These are phyloP conservation scores for Agrotis exclamationis DNA, from an alignment of 2,888 invertebrate species.

Conservation along the genomic window DNA sequence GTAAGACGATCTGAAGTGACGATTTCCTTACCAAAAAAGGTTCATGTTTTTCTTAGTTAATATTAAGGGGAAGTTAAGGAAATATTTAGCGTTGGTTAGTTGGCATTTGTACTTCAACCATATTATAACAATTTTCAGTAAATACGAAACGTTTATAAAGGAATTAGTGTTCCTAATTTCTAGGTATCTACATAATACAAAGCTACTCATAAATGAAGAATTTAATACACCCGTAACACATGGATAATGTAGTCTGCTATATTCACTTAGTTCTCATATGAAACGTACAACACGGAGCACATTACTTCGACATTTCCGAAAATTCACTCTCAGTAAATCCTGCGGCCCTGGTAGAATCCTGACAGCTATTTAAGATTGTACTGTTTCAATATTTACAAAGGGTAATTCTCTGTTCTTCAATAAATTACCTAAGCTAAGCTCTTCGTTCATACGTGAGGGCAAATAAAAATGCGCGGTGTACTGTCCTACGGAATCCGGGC, in stretches of 20 bases:
- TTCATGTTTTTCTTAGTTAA: neutral
- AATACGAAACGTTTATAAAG: neutral
- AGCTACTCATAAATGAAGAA: neutral
- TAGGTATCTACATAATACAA: neutral
- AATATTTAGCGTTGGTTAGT: no score
- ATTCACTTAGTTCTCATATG: constrained; percentile 29
- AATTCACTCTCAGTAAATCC: constrained; percentile 33
- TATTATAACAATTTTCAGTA: neutral
- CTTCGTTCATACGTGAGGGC: constrained; percentile 27
- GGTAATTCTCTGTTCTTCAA: constrained; percentile 54
- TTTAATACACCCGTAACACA: neutral
- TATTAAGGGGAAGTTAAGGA: neutral
- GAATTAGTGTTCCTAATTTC: neutral
- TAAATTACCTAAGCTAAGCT: constrained; percentile 54
- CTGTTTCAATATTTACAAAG: constrained; percentile 60
- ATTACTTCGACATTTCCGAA: constrained; percentile 42
- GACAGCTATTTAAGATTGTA: constrained; percentile 51
- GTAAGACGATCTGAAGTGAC: constrained; percentile 9
- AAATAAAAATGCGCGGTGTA: constrained; percentile 59
- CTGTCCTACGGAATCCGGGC: constrained; percentile 69
- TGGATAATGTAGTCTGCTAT: constrained; percentile 17
- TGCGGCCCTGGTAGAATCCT: constrained; percentile 32
- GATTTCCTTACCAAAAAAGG: constrained; percentile 14
- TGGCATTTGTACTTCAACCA: neutral
- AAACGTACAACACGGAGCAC: constrained; percentile 21